Evolutionary conservation across 2,888 invertebrate genomes (phyloP).

Genomic region (Neelides folsomi): DNA sequence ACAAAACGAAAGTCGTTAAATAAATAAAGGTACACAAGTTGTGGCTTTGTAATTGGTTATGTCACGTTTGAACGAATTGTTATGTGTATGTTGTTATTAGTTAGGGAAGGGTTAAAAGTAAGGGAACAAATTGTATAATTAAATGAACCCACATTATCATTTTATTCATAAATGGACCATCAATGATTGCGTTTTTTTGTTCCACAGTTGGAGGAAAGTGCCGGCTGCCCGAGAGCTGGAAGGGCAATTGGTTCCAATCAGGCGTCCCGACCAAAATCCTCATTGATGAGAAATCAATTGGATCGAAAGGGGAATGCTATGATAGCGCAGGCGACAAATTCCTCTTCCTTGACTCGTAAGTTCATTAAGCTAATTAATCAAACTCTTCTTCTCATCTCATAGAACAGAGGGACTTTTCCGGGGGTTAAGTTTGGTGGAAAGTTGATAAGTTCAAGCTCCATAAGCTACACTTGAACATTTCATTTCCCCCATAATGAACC

Average conservation of each 20-base stretch:
- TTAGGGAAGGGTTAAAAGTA: too few relatives aligned
- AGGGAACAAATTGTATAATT: neutral
- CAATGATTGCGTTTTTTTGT: constrained; percentile 4
- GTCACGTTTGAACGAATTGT: too few relatives aligned
- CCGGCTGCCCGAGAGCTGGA: constrained; percentile 23
- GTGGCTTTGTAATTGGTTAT: too few relatives aligned
- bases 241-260: constrained; percentile 31
- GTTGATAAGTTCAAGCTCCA: too few relatives aligned
- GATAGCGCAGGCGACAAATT: constrained; percentile 29
- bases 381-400: too few relatives aligned
- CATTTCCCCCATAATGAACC: too few relatives aligned
- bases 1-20: too few relatives aligned
- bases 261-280: constrained; percentile 16
- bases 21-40: too few relatives aligned
- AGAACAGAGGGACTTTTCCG: too few relatives aligned
- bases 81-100: too few relatives aligned
- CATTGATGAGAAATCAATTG: constrained; percentile 25
- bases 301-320: constrained; percentile 23
- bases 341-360: constrained; percentile 23
- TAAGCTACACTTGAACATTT: too few relatives aligned
- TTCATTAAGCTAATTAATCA: neutral
- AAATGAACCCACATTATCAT: neutral
- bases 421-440: too few relatives aligned
- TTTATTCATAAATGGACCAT: neutral
- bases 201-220: constrained; percentile 23